Evolutionary conservation across 2,888 invertebrate species (phyloP).

Genomic region (Archaeoteleia sp.): DNA sequence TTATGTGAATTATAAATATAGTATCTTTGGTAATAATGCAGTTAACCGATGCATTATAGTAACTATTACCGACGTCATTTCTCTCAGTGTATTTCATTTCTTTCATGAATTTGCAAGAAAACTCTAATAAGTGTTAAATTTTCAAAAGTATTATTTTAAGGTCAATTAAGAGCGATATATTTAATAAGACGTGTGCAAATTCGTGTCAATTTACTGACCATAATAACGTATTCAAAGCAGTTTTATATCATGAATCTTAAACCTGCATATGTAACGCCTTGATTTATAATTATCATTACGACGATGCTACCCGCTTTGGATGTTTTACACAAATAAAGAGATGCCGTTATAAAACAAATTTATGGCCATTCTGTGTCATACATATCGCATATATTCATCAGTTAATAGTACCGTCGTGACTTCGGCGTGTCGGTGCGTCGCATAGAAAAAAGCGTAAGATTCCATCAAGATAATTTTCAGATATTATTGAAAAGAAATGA

Average conservation of each 20-base stretch:
- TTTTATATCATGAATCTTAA: slow-evolving; percentile 13
- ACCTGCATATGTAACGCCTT: slow-evolving; percentile 1
- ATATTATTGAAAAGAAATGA: slow-evolving; percentile 29
- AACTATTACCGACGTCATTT: no score
- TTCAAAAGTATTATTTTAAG: no score
- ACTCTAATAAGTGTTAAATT: no score
- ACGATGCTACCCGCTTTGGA: slow-evolving; percentile 22
- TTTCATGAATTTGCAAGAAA: no score
- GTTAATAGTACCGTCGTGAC: slow-evolving; percentile 3
- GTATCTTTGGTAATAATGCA: no score
- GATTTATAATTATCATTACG: slow-evolving; percentile 33
- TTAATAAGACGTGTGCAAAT: no score
- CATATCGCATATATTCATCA: slow-evolving; percentile 18
- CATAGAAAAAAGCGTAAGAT: slow-evolving; percentile 22
- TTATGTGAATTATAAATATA: no score
- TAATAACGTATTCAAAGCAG: slow-evolving; percentile 27
- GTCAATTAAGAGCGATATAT: no score
- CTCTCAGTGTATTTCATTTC: no score
- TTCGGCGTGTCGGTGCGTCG: slow-evolving; percentile 8
- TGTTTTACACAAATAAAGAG: slow-evolving; percentile 7
- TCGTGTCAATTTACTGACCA: slow-evolving; percentile 1
- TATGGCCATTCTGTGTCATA: slow-evolving; percentile 15
- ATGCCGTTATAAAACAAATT: slow-evolving; percentile 26
- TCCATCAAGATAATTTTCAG: slow-evolving; percentile 26
- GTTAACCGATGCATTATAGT: no score